These are phyloP conservation scores for Clepsis dumicolana DNA, from an alignment of 2,888 invertebrate species.

Conservation along the genomic window DNA sequence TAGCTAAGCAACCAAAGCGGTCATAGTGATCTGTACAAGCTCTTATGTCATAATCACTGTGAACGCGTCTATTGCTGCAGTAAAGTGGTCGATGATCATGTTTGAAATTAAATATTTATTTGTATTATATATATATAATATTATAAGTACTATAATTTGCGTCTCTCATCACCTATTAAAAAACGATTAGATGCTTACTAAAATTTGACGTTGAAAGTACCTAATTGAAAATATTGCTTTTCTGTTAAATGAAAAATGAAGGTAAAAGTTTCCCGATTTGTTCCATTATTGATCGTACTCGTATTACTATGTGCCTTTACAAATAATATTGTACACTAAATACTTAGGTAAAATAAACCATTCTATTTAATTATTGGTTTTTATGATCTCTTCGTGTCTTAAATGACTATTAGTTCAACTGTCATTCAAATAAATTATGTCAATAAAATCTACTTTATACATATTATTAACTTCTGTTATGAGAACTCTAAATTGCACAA, in stretches of 20 bases:
- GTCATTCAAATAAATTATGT: not conserved
- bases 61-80: too few relatives aligned
- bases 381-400: not conserved
- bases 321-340: conserved; percentile 7
- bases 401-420: not conserved
- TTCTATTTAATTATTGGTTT: not conserved
- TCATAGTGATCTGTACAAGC: too few relatives aligned
- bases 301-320: not conserved
- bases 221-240: not conserved
- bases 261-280: not conserved
- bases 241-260: not conserved
- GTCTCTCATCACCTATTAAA: not conserved
- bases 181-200: not conserved
- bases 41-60: too few relatives aligned
- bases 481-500: too few relatives aligned
- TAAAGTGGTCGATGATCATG: not conserved
- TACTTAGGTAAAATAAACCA: not conserved
- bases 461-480: too few relatives aligned
- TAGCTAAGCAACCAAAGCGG: too few relatives aligned
- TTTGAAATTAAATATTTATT: conserved; percentile 1
- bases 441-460: too few relatives aligned
- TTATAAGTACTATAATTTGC: too few relatives aligned
- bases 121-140: too few relatives aligned
- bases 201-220: not conserved
- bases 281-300: not conserved